A percentile compares a stretch with the other conserved stretches of the same genome.
Evolutionary conservation across 2,888 invertebrate genomes (phyloP).

Genomic region (Coleophora deauratella): DNA sequence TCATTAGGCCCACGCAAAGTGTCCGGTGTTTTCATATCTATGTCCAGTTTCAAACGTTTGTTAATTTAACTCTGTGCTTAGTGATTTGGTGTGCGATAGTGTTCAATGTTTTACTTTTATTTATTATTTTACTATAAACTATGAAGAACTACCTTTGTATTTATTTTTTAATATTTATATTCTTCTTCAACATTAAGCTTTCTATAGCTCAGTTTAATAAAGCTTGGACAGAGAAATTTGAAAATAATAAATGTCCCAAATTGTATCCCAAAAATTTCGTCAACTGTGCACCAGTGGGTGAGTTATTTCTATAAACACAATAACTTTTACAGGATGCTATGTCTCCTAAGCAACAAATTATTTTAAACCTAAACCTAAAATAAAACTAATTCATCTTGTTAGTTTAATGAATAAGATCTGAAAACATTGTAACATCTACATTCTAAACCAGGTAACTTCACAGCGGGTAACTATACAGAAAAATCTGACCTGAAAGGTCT

Average conservation of each 20-base stretch:
- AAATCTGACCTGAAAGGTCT: conserved; percentile 66
- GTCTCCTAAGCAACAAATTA: too few species aligned
- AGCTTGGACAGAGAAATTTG: conserved; percentile 64
- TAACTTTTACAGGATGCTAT: too few species aligned
- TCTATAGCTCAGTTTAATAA: conserved; percentile 54
- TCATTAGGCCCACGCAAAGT: too few species aligned
- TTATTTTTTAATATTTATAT: conserved; percentile 31
- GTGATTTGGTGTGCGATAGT: too few species aligned
- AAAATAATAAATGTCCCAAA: conserved; percentile 68
- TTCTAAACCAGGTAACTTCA: conserved; percentile 53
- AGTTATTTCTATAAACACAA: conserved; percentile 25
- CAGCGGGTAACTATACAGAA: conserved; percentile 76
- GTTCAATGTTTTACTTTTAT: neutral
- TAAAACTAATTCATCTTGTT: too few species aligned
- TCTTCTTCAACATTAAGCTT: conserved; percentile 35
- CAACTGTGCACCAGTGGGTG: conserved; percentile 72
- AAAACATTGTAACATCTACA: too few species aligned
- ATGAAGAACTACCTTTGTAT: conserved; percentile 8
- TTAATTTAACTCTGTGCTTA: too few species aligned
- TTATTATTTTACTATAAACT: neutral
- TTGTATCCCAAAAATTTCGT: conserved; percentile 71
- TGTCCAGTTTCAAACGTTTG: too few species aligned
- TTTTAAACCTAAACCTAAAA: too few species aligned
- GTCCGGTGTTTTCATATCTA: too few species aligned
- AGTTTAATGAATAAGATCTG: too few species aligned